Base-by-base conservation (phyloP, 2,797 vertebrate genomes). In the Phataginus tetradactyla region DNA sequence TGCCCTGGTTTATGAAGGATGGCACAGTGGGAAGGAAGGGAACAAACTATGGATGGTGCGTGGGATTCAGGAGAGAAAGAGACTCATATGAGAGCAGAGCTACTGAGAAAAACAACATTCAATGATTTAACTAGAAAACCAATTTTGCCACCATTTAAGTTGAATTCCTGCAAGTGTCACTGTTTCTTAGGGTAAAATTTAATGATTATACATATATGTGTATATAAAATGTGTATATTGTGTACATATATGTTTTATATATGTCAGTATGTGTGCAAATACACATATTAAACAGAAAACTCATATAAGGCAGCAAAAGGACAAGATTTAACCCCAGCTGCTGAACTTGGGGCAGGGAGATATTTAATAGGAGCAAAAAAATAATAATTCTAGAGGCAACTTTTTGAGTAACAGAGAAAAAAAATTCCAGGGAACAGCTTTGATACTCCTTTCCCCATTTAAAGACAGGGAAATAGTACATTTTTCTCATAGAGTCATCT, bases 11-110 rank as follows among this genome's bases (percentile, higher is more conserved):
- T 94, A 95, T 89, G 95, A 96, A 96, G 63, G 90, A 94, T 78
- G 72, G 81, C 91, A 97, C 91, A 80, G 64, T 96, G 91, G 97
- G 96, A 97, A 97, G 89, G 93, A 91, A 97, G 63, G 42, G 86
- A 97, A 94, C 86, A 92, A 79, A 27, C 91, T 94, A 59, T 95
- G 85, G 86, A 94, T 93, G 95, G 94, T 94, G 93, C 27, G 20
- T 97, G 94, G 97, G 94, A 93, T 86, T 94, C n/a, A 91, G 80
- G 74, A 95, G 84, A 80, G 77, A 57, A 97, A 84, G 71, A 32
- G 86, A 95, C 93, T 96, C 79, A 66, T 91, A 45, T 71, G 77
- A 94, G 79, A 95, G 39, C 55, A 84, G 87, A 91, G 80, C 96
- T 94, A 34, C 75, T 63, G 90, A 95, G 80, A 90, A 91, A 96